Conservation (phyloP, 2,113 vertebrate species). For the Proterorhinus semilunaris region DNA sequence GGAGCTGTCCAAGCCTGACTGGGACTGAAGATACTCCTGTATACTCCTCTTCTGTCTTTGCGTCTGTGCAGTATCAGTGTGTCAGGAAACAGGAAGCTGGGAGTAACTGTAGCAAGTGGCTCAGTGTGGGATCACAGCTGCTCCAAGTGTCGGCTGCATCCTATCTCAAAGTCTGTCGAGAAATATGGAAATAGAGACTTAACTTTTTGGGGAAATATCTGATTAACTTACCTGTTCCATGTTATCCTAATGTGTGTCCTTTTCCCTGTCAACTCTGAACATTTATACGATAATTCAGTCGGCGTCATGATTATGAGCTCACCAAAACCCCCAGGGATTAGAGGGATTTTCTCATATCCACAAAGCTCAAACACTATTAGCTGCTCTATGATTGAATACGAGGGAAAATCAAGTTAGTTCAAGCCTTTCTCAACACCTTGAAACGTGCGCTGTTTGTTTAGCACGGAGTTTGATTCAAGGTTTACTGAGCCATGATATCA, state of each 20-base stretch:
- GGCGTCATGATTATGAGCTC: neutral
- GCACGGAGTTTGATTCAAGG: neutral
- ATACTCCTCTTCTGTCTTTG: neutral
- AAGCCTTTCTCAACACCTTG: neutral
- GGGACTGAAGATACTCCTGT: neutral
- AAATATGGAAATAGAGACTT: too few relatives aligned
- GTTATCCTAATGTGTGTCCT: neutral
- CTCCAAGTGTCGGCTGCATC: neutral
- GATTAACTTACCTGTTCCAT: neutral
- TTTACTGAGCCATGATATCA: neutral
- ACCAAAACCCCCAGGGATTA: neutral
- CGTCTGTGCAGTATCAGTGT: neutral
- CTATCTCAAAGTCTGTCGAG: neutral
- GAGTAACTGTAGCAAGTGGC: neutral
- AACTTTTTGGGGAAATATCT: too few relatives aligned
- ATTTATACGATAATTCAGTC: neutral
- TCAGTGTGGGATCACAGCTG: slow-evolving; percentile 1
- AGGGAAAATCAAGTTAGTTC: neutral
- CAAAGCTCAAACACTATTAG: neutral
- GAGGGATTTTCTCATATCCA: neutral
- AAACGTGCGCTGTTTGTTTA: neutral
- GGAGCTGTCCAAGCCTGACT: slow-evolving; percentile 15
- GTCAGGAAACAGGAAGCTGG: neutral
- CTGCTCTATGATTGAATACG: neutral
- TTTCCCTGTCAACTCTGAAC: neutral